Evolutionary conservation across 2,888 invertebrate genomes (phyloP), one percentile per base, ranked within the genome.

Genomic region (Acronicta psi): DNA sequence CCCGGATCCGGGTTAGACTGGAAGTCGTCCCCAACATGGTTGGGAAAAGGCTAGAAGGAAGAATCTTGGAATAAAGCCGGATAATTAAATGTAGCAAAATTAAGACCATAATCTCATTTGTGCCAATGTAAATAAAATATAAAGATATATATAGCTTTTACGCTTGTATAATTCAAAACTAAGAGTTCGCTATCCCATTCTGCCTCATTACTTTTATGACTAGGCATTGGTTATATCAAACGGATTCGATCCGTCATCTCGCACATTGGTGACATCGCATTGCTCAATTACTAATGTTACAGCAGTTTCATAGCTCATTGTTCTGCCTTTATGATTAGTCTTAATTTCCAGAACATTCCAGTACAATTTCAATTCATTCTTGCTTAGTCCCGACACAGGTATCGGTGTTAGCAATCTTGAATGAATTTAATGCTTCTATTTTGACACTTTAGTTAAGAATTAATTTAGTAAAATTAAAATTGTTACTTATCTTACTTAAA

Each of bases 111-210:
- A 11, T 11, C 11, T 29, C 11, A 29, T 29, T 6, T n/a, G n/a
- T 34, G 34, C 1, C n/a, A n/a, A 34, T 6, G n/a, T 7, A n/a
- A 34, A n/a, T 34, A 34, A n/a, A 34, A 34, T 34, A 6, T 34
- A 1, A 34, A 34, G n/a, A 34, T n/a, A n/a, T 1, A 34, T 6
- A n/a, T 34, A 5, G 34, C n/a, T n/a, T 34, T 6, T 34, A 6
- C n/a, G 2, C 5, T 34, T n/a, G 2, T n/a, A n/a, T n/a, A 8
- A 34, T 34, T n/a, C 34, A 34, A 5, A 34, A n/a, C 6, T n/a
- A 34, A 34, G 34, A 34, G n/a, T n/a, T n/a, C n/a, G 34, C 34
- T n/a, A 34, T n/a, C 34, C 34, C 34, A n/a, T 34, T 34, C 34
- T 34, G 34, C n/a, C 34, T 34, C n/a, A n/a, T n/a, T 5, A n/a